These are phyloP conservation scores for Delphinus delphis DNA, from an alignment of 2,113 vertebrate species.

Conservation along the genomic window DNA sequence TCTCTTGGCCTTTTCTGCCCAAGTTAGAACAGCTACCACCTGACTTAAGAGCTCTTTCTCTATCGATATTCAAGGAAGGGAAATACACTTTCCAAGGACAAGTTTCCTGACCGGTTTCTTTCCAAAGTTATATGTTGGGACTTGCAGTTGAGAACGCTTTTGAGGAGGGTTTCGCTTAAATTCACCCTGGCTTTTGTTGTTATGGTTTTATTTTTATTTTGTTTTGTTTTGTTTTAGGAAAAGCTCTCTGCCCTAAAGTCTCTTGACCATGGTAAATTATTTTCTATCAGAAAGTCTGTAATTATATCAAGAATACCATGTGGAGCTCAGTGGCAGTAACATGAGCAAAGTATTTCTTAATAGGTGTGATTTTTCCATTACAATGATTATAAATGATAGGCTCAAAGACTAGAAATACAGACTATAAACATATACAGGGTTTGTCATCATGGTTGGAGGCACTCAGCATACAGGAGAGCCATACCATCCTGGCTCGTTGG, in stretches of 20 bases:
- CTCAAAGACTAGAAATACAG: neutral
- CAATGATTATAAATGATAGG: neutral
- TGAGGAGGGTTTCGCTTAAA: neutral
- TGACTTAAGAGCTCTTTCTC: neutral
- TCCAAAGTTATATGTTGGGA: neutral
- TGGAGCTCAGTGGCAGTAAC: neutral
- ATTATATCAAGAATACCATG: neutral
- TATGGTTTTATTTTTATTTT: neutral
- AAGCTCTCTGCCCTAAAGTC: neutral
- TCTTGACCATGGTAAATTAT: neutral
- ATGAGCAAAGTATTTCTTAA: neutral
- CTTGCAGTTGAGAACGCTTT: neutral
- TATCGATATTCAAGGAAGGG: neutral
- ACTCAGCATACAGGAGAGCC: too few species aligned
- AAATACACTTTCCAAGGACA: slow-evolving; percentile 6
- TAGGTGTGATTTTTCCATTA: neutral
- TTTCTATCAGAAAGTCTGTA: neutral
- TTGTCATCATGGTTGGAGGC: neutral
- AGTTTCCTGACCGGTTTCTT: neutral
- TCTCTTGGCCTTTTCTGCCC: neutral
- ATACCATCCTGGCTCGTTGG: rapidly evolving
- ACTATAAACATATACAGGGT: neutral
- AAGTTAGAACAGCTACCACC: neutral
- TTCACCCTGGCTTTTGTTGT: neutral
- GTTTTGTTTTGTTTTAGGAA: neutral